These are phyloP conservation scores for Leptinotarsa rubiginosa DNA, from an alignment of 2,888 invertebrate species.

Conservation along the genomic window DNA sequence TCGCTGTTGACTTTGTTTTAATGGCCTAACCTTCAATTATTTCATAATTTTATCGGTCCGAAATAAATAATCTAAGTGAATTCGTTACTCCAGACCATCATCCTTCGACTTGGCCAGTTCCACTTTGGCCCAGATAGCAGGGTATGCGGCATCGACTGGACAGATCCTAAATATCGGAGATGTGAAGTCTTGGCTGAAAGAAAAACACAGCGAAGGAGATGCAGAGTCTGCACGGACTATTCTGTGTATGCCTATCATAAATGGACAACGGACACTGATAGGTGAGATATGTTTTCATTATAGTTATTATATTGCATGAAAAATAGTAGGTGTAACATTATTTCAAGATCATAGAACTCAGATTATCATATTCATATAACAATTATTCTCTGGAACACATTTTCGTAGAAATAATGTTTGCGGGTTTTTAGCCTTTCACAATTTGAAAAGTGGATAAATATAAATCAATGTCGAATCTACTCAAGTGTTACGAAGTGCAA, in stretches of 20 bases:
- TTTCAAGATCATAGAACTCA: too few relatives aligned
- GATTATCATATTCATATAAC: too few relatives aligned
- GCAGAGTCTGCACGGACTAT: conserved; percentile 82
- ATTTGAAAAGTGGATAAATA: too few relatives aligned
- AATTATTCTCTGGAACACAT: too few relatives aligned
- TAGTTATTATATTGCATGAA: background rate
- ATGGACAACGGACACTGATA: conserved; percentile 88
- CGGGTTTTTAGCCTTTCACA: too few relatives aligned
- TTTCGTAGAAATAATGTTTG: too few relatives aligned
- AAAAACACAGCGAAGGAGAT: conserved; percentile 75
- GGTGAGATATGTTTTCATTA: conserved; percentile 61
- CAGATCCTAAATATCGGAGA: conserved; percentile 92
- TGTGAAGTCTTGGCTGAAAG: conserved; percentile 83
- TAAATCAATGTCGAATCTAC: too few relatives aligned
- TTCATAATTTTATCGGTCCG: too few relatives aligned
- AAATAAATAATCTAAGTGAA: background rate
- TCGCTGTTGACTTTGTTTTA: too few relatives aligned
- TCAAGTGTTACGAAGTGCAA: too few relatives aligned
- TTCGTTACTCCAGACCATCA: conserved; percentile 67
- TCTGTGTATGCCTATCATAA: conserved; percentile 92
- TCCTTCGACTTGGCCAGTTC: conserved; percentile 77
- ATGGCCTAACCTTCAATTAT: too few relatives aligned
- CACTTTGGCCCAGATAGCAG: conserved; percentile 84
- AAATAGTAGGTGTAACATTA: too few relatives aligned
- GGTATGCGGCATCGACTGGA: conserved; percentile 87